Conservation (phyloP, 2,113 vertebrate genomes). For the Artemisiospiza belli region DNA sequence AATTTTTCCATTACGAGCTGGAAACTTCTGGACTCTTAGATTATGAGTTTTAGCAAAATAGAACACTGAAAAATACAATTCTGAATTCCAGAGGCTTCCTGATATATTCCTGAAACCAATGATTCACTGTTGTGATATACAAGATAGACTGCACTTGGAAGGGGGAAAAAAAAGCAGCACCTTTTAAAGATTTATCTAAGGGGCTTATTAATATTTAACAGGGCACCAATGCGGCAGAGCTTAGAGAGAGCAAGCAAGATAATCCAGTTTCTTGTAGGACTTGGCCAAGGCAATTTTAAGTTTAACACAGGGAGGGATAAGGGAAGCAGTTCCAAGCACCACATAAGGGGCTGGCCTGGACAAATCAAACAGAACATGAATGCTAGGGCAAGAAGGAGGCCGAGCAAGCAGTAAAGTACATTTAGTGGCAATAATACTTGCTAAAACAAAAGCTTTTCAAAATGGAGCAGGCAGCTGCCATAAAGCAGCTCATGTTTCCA, state of each 20-base stretch:
- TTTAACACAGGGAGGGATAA: neutral
- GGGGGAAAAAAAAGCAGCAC: neutral
- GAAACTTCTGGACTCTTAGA: neutral
- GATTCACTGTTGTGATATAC: neutral
- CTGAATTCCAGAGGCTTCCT: neutral
- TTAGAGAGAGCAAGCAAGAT: slow-evolving; percentile 1
- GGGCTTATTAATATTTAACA: slow-evolving; percentile 45
- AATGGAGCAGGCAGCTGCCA: neutral
- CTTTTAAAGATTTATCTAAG: slow-evolving; percentile 15
- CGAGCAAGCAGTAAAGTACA: neutral
- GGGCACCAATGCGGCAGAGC: neutral
- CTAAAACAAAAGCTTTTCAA: neutral
- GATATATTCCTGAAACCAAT: neutral
- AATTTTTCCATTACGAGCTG: neutral
- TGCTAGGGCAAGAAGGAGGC: neutral
- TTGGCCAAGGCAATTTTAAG: neutral
- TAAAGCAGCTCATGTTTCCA: neutral
- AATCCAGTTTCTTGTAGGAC: slow-evolving; percentile 20
- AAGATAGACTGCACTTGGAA: neutral
- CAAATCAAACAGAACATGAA: neutral
- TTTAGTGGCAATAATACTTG: neutral
- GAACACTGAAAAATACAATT: neutral
- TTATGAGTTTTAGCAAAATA: neutral
- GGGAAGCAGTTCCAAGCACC: neutral
- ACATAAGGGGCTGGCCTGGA: neutral